Conservation (phyloP, 1,140 invertebrate species). For the Piezodorus guildinii region DNA sequence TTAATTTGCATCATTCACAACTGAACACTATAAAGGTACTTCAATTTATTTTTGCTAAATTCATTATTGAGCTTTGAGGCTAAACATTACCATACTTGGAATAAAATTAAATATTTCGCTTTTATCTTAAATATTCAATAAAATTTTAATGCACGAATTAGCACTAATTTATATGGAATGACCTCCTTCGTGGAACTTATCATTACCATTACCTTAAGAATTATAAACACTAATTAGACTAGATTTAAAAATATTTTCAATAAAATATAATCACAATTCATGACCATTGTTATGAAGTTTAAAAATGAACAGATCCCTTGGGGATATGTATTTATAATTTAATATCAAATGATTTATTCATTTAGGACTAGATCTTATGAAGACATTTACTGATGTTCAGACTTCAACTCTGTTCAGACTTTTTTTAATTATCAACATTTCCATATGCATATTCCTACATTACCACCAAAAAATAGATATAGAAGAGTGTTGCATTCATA, state of each 20-base stretch:
- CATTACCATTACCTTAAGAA: not conserved
- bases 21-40: no score
- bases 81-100: no score
- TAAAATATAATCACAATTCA: slow-evolving; percentile 9
- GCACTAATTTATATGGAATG: not conserved
- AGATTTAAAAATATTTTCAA: slow-evolving; percentile 11
- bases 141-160: no score
- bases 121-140: no score
- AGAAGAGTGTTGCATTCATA: slow-evolving; percentile 81
- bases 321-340: not conserved
- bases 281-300: not conserved
- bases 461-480: slow-evolving; percentile 87
- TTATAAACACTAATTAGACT: not conserved
- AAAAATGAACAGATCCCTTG: slow-evolving; percentile 7
- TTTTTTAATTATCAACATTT: slow-evolving; percentile 51
- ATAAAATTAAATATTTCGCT: no score
- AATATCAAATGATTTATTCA: not conserved
- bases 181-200: slow-evolving; percentile 4
- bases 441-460: slow-evolving; percentile 79
- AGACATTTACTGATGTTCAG: not conserved
- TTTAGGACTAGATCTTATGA: not conserved
- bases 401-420: slow-evolving; percentile 10
- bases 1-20: no score
- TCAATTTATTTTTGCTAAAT: no score
- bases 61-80: no score